A percentile compares a stretch with the other conserved stretches of the same genome.
Evolutionary conservation across 1,140 invertebrate species (phyloP).

Genomic region (Drosophila aff.): DNA sequence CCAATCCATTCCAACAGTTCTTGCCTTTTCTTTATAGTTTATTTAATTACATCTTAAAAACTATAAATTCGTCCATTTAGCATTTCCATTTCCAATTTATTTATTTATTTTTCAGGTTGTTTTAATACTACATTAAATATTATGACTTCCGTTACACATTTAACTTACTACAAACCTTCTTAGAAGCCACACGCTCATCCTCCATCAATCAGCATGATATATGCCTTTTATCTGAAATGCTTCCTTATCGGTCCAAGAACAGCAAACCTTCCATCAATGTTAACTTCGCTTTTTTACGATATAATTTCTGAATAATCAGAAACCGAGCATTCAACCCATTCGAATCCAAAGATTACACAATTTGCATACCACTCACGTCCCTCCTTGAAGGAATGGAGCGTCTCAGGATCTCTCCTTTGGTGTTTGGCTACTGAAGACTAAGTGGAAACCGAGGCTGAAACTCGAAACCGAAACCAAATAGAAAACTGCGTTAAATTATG

Average conservation of each 20-base stretch:
- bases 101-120: background rate
- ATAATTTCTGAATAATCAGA: conserved; percentile 40
- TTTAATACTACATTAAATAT: background rate
- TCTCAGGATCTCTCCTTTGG: conserved; percentile 14
- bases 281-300: conserved; percentile 29
- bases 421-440: conserved; percentile 24
- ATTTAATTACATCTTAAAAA: too few species aligned
- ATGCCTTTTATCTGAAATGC: conserved; percentile 4
- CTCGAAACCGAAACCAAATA: conserved; percentile 43
- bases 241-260: background rate
- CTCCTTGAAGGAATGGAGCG: conserved; percentile 1
- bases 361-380: conserved; percentile 46
- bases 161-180: background rate
- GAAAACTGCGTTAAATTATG: conserved; percentile 52
- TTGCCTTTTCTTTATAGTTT: background rate
- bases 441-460: background rate
- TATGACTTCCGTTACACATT: background rate
- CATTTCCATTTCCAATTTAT: background rate
- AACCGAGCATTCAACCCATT: conserved; percentile 26
- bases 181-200: background rate
- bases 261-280: conserved; percentile 34
- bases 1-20: too few species aligned
- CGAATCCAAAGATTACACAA: conserved; percentile 36
- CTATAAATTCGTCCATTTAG: background rate
- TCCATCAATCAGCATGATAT: conserved; percentile 13